Evolutionary conservation across 2,888 invertebrate species (phyloP).

Genomic region (Apantesis nais): DNA sequence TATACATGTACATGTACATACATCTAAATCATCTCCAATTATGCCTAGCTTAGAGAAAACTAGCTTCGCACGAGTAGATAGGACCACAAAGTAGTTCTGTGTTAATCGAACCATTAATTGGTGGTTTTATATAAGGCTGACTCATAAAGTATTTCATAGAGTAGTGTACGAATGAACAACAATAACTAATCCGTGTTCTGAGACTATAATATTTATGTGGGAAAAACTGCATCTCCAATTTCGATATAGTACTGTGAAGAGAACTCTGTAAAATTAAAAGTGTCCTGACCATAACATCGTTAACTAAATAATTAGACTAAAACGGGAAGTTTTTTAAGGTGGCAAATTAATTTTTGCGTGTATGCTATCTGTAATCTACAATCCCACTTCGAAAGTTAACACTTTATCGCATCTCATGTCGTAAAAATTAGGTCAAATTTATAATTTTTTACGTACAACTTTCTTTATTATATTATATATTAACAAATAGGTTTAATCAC

Average conservation of each 20-base stretch:
- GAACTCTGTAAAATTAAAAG: background rate
- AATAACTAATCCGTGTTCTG: background rate
- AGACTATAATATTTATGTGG: background rate
- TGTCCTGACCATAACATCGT: background rate
- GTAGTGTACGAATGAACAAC: background rate
- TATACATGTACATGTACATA: too few species aligned
- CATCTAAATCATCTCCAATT: too few species aligned
- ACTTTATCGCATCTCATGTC: background rate
- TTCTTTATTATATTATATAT: too few species aligned
- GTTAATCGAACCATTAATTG: background rate
- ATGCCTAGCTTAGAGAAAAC: too few species aligned
- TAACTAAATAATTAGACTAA: background rate
- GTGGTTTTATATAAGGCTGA: background rate
- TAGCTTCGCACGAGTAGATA: too few species aligned
- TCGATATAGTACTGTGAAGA: background rate
- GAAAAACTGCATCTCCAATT: background rate
- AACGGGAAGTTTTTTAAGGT: background rate
- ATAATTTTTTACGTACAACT: too few species aligned
- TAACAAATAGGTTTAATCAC: too few species aligned
- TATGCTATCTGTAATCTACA: background rate
- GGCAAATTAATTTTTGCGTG: background rate
- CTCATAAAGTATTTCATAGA: background rate
- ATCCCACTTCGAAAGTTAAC: background rate
- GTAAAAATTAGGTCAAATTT: too few species aligned
- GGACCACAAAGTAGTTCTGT: background rate